Evolutionary conservation across 2,888 invertebrate genomes (phyloP).

Genomic region (Lasioglossum villosulum): DNA sequence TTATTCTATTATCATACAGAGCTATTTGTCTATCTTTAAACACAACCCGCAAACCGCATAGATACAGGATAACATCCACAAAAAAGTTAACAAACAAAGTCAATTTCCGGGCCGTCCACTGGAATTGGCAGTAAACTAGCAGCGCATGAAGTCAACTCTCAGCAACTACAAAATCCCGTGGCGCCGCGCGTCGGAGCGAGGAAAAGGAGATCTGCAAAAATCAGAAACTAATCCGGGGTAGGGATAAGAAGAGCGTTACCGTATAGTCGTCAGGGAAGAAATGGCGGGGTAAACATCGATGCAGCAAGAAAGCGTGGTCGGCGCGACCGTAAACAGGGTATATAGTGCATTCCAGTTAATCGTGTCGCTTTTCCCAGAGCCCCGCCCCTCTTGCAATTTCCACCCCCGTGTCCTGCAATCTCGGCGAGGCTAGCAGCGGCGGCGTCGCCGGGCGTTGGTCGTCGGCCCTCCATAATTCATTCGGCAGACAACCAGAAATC

Average conservation of each 20-base stretch:
- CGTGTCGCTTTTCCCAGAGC: conserved; percentile 44
- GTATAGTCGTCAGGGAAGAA: conserved; percentile 23
- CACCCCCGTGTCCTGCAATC: conserved; percentile 58
- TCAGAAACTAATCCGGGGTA: conserved; percentile 28
- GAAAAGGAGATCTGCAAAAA: not conserved
- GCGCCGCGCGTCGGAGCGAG: not conserved
- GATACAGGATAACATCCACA: not conserved
- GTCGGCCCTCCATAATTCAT: conserved; percentile 76
- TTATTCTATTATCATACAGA: not conserved
- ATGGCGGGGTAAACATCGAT: conserved; percentile 33
- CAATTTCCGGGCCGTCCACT: not conserved
- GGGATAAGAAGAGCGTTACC: conserved; percentile 12
- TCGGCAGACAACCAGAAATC: conserved; percentile 79
- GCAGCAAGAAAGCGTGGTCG: conserved; percentile 38
- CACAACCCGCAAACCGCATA: not conserved
- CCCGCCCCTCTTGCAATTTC: conserved; percentile 43
- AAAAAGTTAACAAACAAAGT: not conserved
- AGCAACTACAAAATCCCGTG: not conserved
- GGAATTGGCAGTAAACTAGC: not conserved
- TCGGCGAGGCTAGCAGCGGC: conserved; percentile 51
- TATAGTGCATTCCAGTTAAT: conserved; percentile 44
- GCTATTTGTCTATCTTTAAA: not conserved
- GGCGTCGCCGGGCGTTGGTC: conserved; percentile 65
- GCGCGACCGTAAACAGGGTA: conserved; percentile 48
- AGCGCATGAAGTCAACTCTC: not conserved